phyloP scores from a whole-genome alignment of 2,888 invertebrate species.

The Lamellibrachia columna region DNA sequence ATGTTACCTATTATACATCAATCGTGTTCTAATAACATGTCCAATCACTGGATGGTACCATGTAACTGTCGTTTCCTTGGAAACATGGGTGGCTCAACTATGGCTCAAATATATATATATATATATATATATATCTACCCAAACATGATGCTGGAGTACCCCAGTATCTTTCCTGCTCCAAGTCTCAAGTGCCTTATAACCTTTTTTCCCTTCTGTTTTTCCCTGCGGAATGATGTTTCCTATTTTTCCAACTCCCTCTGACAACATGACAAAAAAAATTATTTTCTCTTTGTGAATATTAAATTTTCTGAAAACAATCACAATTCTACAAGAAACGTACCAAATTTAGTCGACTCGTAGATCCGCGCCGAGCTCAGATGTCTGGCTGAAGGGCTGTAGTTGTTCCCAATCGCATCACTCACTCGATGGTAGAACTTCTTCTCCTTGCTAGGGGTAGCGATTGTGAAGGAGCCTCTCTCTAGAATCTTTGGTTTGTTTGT shows the following conservation, averaged over 20 bases:
- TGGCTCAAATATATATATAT: too few species aligned
- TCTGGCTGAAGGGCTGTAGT: slow-evolving; percentile 61
- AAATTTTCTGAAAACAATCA: background rate
- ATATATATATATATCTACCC: too few species aligned
- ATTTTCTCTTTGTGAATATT: too few species aligned
- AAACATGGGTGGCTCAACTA: too few species aligned
- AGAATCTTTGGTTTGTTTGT: slow-evolving; percentile 61
- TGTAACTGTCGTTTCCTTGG: too few species aligned
- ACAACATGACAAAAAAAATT: background rate
- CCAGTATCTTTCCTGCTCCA: background rate
- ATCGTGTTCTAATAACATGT: too few species aligned
- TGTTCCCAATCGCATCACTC: slow-evolving; percentile 64
- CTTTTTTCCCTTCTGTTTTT: background rate
- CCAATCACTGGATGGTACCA: too few species aligned
- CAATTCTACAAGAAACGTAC: slow-evolving; percentile 42
- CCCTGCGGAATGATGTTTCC: background rate
- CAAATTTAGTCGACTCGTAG: slow-evolving; percentile 55
- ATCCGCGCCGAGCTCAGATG: slow-evolving; percentile 59
- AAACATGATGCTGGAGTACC: too few species aligned
- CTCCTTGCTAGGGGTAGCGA: slow-evolving; percentile 62
- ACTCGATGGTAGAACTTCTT: slow-evolving; percentile 56
- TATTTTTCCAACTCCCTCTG: background rate
- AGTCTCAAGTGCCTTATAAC: background rate
- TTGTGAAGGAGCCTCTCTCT: slow-evolving; percentile 59
- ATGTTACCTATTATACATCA: too few species aligned